These are phyloP conservation scores for Mesaphorura yosii DNA, from an alignment of 1,140 invertebrate genomes.

Conservation along the genomic window DNA sequence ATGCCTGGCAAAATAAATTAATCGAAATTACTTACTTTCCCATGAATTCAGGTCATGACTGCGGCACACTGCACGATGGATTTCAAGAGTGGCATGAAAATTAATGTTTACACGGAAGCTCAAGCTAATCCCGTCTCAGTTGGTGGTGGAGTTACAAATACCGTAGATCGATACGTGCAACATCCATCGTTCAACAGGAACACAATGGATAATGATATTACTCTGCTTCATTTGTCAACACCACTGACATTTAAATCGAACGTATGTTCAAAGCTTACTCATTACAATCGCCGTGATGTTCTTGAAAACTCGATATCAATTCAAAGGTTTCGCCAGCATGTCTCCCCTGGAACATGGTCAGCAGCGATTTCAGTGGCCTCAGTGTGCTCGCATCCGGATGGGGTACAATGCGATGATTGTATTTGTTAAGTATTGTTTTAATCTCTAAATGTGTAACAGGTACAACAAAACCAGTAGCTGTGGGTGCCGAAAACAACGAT, in stretches of 20 bases:
- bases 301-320: conserved; percentile 4
- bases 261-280: neutral
- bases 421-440: too few relatives aligned
- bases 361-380: conserved; percentile 11
- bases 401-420: too few relatives aligned
- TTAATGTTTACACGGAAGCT: conserved; percentile 13
- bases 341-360: conserved; percentile 5
- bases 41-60: conserved; percentile 42
- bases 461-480: conserved; percentile 17
- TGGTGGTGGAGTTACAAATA: neutral
- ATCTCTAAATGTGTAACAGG: too few relatives aligned
- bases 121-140: conserved; percentile 9
- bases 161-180: conserved; percentile 3
- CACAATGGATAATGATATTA: conserved; percentile 24
- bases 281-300: too few relatives aligned
- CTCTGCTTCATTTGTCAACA: conserved; percentile 11
- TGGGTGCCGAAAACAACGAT: neutral
- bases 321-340: conserved; percentile 14
- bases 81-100: neutral
- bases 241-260: conserved; percentile 1
- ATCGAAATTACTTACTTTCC: too few relatives aligned
- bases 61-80: conserved; percentile 41
- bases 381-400: conserved; percentile 18
- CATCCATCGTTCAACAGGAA: conserved; percentile 15
- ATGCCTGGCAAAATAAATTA: too few relatives aligned